Conservation (phyloP, 2,888 invertebrate species). For the Polydrusus pterygomalis region DNA sequence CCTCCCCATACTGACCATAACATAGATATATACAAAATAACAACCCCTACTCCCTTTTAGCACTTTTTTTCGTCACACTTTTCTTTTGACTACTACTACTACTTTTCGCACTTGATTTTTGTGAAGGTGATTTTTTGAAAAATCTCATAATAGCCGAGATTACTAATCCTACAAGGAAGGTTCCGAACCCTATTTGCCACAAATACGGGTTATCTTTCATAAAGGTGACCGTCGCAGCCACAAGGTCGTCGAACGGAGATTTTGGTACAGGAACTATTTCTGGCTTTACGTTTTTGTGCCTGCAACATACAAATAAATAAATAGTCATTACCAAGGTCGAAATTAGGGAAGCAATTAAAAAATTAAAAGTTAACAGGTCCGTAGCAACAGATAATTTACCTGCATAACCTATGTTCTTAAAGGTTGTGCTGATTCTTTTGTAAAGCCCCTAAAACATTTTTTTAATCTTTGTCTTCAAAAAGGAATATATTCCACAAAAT, state of each 20-base stretch:
- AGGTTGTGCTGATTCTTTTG: no score
- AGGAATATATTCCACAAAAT: no score
- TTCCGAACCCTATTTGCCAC: conserved; percentile 74
- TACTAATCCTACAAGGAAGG: conserved; percentile 71
- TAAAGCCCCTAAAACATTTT: no score
- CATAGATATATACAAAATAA: not conserved
- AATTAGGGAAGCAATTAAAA: no score
- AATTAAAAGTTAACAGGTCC: no score
- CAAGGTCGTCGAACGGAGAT: conserved; percentile 82
- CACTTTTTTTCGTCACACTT: conserved; percentile 57
- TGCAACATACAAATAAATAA: not conserved
- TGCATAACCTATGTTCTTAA: no score
- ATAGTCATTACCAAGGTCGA: no score
- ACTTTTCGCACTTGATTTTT: conserved; percentile 6
- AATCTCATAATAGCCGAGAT: conserved; percentile 66
- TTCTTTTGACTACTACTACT: conserved; percentile 55
- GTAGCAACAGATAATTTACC: no score
- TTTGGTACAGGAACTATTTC: conserved; percentile 83
- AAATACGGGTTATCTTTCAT: conserved; percentile 76
- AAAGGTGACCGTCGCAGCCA: conserved; percentile 74
- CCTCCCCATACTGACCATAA: not conserved
- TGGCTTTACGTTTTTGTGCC: conserved; percentile 83
- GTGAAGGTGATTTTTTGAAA: conserved; percentile 48
- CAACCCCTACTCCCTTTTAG: conserved; percentile 10
- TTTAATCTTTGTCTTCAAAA: no score